Evolutionary conservation across 2,888 invertebrate species (phyloP).

Genomic region (Pilophorus perplexus): DNA sequence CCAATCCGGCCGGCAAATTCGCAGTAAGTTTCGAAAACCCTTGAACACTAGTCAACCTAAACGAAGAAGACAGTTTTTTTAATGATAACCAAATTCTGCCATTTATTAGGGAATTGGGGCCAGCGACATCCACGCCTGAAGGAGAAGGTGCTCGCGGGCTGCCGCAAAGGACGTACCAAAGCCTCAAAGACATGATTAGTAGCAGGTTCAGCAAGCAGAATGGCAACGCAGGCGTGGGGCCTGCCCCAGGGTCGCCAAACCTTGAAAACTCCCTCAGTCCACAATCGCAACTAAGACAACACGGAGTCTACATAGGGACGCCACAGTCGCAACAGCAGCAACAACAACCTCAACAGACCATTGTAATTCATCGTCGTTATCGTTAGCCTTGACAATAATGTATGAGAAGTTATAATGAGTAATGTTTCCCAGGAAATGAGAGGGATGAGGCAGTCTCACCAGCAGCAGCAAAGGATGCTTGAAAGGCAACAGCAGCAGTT

Average conservation of each 20-base stretch:
- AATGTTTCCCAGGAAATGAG: slow-evolving; percentile 38
- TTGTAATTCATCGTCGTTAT: not conserved
- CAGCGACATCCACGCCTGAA: slow-evolving; percentile 62
- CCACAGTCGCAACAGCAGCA: slow-evolving; percentile 37
- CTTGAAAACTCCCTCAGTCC: slow-evolving; percentile 47
- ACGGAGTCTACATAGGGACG: slow-evolving; percentile 49
- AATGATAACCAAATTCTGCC: no score
- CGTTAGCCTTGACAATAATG: no score
- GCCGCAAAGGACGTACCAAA: slow-evolving; percentile 66
- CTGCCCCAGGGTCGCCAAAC: slow-evolving; percentile 8
- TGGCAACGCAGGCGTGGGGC: slow-evolving; percentile 45
- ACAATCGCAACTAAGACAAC: slow-evolving; percentile 50
- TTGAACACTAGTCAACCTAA: not conserved
- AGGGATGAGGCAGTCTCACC: slow-evolving; percentile 32
- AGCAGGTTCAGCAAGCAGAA: slow-evolving; percentile 61
- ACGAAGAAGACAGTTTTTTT: not conserved
- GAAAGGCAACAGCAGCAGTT: slow-evolving; percentile 39
- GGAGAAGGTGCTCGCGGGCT: slow-evolving; percentile 55
- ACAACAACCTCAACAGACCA: slow-evolving; percentile 35
- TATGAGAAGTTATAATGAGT: no score
- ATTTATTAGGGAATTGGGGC: slow-evolving; percentile 47
- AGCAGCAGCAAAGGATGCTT: slow-evolving; percentile 35
- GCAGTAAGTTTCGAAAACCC: slow-evolving; percentile 12
- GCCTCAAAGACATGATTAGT: slow-evolving; percentile 79
- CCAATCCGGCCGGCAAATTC: slow-evolving; percentile 45